phyloP scores from a whole-genome alignment of 2,888 invertebrate genomes.

The Patella pellucida region DNA sequence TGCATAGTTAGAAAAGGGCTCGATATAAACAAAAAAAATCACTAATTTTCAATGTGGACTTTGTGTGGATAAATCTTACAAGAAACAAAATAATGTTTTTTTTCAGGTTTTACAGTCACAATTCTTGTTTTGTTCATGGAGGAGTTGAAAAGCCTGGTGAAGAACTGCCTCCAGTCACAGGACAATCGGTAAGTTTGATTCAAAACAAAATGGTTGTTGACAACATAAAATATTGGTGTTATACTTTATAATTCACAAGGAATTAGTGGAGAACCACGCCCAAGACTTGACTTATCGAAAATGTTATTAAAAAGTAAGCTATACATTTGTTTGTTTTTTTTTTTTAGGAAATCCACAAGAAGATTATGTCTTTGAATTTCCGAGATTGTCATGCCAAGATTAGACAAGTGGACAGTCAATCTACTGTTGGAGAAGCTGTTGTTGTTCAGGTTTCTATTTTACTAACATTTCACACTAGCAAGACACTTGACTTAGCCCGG shows the following conservation, averaged over 20 bases:
- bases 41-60: too few species aligned
- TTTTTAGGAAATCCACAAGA: conserved; percentile 90
- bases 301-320: too few species aligned
- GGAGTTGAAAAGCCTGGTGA: conserved; percentile 87
- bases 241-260: too few species aligned
- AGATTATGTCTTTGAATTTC: conserved; percentile 94
- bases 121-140: conserved; percentile 96
- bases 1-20: too few species aligned
- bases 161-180: conserved; percentile 70
- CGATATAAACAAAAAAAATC: too few species aligned
- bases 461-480: not conserved
- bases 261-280: too few species aligned
- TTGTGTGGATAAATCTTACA: too few species aligned
- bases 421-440: conserved; percentile 92
- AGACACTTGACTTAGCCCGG: too few species aligned
- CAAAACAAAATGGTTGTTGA: too few species aligned
- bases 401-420: conserved; percentile 95
- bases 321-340: not conserved
- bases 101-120: conserved; percentile 92
- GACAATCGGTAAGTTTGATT: conserved; percentile 66
- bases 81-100: not conserved
- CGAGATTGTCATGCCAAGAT: conserved; percentile 98
- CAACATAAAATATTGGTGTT: too few species aligned
- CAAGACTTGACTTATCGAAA: too few species aligned
- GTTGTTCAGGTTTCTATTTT: conserved; percentile 83